Evolutionary conservation across 2,888 invertebrate species (phyloP), one percentile per base, ranked within the genome.

Genomic region (Apotomis capreana): DNA sequence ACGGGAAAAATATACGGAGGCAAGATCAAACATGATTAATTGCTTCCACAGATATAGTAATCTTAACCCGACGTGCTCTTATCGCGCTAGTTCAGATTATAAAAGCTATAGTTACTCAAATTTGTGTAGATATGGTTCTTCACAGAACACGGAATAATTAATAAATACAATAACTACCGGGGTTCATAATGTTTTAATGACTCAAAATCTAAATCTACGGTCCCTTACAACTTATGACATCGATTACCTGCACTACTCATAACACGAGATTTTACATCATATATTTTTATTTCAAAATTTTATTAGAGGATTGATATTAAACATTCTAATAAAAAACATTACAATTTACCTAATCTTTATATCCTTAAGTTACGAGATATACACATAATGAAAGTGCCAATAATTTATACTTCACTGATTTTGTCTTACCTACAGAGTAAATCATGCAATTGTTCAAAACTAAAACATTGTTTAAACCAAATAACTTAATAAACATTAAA

Each of bases 131-230:
- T 9, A 49, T 9, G 6, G 3, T 49, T 9, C 6, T 26, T 26
- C 26, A 26, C 26, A 26, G 26, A 26, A 26, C 26, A 26, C 26
- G 2, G 26, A 26, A 26, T 2, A 26, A 26, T 26, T 26, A 26
- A 26, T 26, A 26, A 26, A 26, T 26, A 26, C 26, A 26, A 26
- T 26, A 26, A 26, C 26, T 26, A 26, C 26, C 26, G 26, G 26
- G 26, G 49, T 63, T 51, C 40, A 37, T 57, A 2, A 69, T 58
- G 26, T 15, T 69, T 58, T 63, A 69, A 63, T 69, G 62, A 58
- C 40, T 63, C 26, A 58, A 62, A 58, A 51, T 37, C 15, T 57
- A 40, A 58, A 51, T 40, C 55, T 69, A 40, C 5, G 49, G 12
- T 63, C 51, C n/a, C 36, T n/a, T 46, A 67, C 46, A 46, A 51